Evolutionary conservation across 2,888 invertebrate species (phyloP).

Genomic region (Molorchus minor): DNA sequence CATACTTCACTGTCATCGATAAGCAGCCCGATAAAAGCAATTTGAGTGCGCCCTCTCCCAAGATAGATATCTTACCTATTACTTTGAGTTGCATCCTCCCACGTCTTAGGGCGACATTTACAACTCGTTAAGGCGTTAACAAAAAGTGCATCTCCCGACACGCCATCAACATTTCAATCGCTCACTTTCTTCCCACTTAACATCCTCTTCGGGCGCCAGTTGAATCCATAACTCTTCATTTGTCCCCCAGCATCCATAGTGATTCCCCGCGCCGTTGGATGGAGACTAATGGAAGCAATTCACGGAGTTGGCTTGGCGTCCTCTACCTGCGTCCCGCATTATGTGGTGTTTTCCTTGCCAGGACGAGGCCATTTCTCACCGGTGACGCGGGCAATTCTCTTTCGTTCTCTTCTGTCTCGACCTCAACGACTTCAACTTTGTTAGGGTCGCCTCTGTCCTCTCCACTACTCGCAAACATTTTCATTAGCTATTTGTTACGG

Average conservation of each 20-base stretch:
- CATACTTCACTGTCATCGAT: too few species aligned
- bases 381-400: constrained; percentile 58
- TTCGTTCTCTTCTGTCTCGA: constrained; percentile 51
- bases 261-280: constrained; percentile 54
- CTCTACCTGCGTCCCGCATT: constrained; percentile 51
- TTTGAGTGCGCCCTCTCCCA: neutral
- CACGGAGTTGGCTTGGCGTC: constrained; percentile 54
- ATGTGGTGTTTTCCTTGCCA: constrained; percentile 51
- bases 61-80: constrained; percentile 12
- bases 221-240: constrained; percentile 62
- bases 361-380: constrained; percentile 60
- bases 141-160: constrained; percentile 34
- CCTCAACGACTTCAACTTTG: constrained; percentile 54
- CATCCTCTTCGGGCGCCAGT: constrained; percentile 55
- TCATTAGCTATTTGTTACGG: constrained; percentile 62
- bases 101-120: constrained; percentile 11
- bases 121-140: constrained; percentile 21
- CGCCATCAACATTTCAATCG: constrained; percentile 43
- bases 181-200: constrained; percentile 54
- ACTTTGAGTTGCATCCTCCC: constrained; percentile 23
- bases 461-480: constrained; percentile 58
- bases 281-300: constrained; percentile 62
- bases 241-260: constrained; percentile 54
- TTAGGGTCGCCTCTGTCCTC: constrained; percentile 52
- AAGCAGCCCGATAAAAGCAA: neutral